Conservation (phyloP, 2,797 vertebrate species). For the Saguinus oedipus region DNA sequence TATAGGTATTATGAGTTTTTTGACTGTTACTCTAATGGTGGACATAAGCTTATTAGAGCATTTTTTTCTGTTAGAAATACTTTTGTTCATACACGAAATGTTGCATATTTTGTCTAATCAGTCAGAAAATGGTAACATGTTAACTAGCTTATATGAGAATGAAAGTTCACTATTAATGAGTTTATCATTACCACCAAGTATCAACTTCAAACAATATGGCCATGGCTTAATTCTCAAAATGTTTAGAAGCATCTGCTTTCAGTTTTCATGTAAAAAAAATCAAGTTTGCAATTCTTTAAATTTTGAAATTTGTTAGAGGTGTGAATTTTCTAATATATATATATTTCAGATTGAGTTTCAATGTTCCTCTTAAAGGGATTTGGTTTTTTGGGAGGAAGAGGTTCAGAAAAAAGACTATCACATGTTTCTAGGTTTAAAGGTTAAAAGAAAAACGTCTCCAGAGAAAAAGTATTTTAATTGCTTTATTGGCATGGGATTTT, state of each 20-base stretch:
- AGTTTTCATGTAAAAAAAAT: slow-evolving; percentile 12
- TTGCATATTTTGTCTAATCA: background rate
- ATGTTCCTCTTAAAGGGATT: background rate
- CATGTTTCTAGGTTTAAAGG: background rate
- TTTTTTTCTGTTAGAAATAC: background rate
- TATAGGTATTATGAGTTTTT: background rate
- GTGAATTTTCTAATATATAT: background rate
- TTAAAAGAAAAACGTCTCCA: background rate
- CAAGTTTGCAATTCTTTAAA: background rate
- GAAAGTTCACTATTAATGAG: background rate
- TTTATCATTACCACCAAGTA: background rate
- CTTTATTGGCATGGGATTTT: slow-evolving; percentile 5
- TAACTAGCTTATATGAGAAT: background rate
- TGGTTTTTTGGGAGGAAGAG: background rate
- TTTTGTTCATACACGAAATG: background rate
- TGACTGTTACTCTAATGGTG: background rate
- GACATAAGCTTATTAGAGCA: background rate
- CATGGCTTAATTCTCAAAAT: background rate
- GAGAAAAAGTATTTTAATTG: slow-evolving; percentile 32
- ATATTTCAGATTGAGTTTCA: background rate
- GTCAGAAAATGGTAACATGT: background rate
- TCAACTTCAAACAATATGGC: background rate
- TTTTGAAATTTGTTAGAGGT: slow-evolving; percentile 27
- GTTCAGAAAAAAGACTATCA: background rate
- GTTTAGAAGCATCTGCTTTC: slow-evolving; percentile 18